A percentile compares a stretch with the other conserved stretches of the same genome.
phyloP scores from a whole-genome alignment of 92 coral and sea anemone genomes.

The Galaxea fascicularis region DNA sequence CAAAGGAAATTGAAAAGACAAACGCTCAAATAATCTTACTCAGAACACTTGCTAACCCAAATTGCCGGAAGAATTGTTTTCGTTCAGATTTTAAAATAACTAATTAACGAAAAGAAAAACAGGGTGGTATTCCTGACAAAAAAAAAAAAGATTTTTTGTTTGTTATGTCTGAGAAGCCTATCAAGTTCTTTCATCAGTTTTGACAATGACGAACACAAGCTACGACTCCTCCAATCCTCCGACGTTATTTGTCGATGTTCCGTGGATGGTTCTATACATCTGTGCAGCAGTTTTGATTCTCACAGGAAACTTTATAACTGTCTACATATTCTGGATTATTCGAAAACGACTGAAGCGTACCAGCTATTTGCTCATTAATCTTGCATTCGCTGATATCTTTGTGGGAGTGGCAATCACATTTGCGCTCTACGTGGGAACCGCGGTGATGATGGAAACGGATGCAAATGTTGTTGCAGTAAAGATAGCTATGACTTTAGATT shows the following conservation, averaged over 20 bases:
- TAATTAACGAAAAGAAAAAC: no score
- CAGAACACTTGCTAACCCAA: no score
- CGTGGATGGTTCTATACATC: slow-evolving; percentile 23
- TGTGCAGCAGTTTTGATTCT: slow-evolving; percentile 22
- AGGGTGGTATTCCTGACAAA: no score
- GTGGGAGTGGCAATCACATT: slow-evolving; percentile 6
- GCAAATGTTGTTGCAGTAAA: neutral
- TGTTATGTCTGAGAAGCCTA: no score
- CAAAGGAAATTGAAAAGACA: no score
- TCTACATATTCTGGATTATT: slow-evolving; percentile 25
- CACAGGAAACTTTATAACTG: slow-evolving; percentile 12
- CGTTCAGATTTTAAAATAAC: no score
- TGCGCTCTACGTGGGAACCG: neutral
- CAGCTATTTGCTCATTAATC: slow-evolving; percentile 32
- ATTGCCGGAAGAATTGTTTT: no score
- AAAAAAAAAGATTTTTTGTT: no score
- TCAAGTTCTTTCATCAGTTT: no score
- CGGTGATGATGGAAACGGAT: neutral
- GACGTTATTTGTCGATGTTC: neutral
- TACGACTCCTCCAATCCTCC: neutral
- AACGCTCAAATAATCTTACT: no score
- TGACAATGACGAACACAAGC: no score
- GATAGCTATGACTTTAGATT: neutral
- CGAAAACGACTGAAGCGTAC: slow-evolving; percentile 38
- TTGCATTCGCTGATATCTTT: slow-evolving; percentile 21